Conservation (phyloP, 2,888 invertebrate species). For the Boloria euphrosyne region DNA sequence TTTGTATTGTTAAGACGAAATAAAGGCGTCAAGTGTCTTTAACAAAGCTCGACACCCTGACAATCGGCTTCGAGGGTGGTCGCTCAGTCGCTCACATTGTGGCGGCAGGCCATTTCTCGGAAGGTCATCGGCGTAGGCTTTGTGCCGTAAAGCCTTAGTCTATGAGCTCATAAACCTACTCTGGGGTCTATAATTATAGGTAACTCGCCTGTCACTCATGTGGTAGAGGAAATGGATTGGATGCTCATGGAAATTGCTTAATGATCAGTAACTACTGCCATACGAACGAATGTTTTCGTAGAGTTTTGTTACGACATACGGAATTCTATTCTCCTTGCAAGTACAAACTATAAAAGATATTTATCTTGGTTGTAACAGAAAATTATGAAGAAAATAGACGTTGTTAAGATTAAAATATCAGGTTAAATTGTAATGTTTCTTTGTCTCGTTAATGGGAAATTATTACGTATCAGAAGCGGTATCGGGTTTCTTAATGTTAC, state of each 20-base stretch:
- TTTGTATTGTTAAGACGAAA: conserved; percentile 47
- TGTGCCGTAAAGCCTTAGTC: conserved; percentile 56
- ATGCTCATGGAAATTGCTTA: conserved; percentile 36
- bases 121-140: conserved; percentile 66
- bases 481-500: conserved; percentile 26
- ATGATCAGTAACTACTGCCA: conserved; percentile 39
- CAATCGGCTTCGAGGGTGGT: conserved; percentile 73
- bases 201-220: conserved; percentile 47
- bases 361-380: conserved; percentile 3
- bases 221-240: conserved; percentile 54
- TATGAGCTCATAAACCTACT: conserved; percentile 65
- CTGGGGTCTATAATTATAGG: conserved; percentile 63
- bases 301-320: not conserved
- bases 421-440: conserved; percentile 13
- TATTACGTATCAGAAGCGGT: conserved; percentile 27
- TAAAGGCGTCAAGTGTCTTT: conserved; percentile 49
- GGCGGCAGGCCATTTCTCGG: conserved; percentile 65
- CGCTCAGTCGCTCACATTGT: conserved; percentile 52
- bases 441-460: conserved; percentile 23
- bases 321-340: conserved; percentile 2
- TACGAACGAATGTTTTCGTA: not conserved
- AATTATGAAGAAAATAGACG: conserved; percentile 2
- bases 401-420: conserved; percentile 18
- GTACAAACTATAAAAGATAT: not conserved
- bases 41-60: conserved; percentile 58